These are phyloP conservation scores for Anas georgica DNA, from an alignment of 2,797 vertebrate genomes.

Conservation along the genomic window DNA sequence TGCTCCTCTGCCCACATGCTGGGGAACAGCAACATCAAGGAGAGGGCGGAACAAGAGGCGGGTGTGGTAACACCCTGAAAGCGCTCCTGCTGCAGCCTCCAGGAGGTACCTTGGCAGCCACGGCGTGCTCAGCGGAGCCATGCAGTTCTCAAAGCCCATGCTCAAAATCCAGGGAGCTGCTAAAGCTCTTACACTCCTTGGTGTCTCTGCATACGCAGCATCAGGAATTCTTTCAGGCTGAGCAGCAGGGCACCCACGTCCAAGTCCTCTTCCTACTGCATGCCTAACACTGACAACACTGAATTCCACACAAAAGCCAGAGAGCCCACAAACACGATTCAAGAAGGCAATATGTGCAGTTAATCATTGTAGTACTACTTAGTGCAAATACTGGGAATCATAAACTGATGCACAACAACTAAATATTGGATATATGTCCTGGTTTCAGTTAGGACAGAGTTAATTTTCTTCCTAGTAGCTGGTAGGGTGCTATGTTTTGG, in stretches of 20 bases:
- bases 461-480: no score
- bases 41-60: neutral
- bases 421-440: neutral
- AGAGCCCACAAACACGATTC: accelerated
- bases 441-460: no score
- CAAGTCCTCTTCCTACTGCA: neutral
- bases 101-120: neutral
- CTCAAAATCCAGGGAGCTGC: neutral
- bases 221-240: accelerated
- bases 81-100: neutral
- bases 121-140: accelerated
- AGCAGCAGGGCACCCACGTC: neutral
- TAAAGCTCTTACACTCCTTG: neutral
- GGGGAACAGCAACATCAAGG: conserved; percentile 22
- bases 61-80: neutral
- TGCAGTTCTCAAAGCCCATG: neutral
- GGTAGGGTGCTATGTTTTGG: no score
- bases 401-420: neutral
- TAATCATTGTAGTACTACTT: neutral
- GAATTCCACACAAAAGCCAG: neutral
- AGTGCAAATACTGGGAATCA: neutral
- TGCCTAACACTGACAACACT: neutral
- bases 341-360: neutral
- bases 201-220: neutral
- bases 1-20: neutral